These are phyloP conservation scores for Eubasilissa regina DNA, from an alignment of 1,140 invertebrate species.

Conservation along the genomic window DNA sequence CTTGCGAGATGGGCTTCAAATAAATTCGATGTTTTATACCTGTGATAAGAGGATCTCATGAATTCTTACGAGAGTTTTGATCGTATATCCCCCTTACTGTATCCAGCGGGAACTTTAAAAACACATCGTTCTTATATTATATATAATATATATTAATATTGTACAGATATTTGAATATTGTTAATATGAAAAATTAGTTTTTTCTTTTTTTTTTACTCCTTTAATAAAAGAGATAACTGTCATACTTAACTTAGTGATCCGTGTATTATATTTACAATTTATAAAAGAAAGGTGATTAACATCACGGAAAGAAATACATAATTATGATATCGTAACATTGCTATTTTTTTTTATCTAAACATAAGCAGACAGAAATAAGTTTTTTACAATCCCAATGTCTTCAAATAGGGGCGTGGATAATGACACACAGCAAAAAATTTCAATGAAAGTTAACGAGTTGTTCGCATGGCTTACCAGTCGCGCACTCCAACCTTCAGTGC, in stretches of 20 bases:
- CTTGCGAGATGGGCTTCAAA: background rate
- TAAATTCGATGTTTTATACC: conserved; percentile 18
- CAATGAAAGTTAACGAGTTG: conserved; percentile 27
- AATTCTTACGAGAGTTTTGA: conserved; percentile 23
- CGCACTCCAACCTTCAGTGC: background rate
- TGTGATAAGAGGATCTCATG: conserved; percentile 23
- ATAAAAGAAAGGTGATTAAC: no score
- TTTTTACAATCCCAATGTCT: background rate
- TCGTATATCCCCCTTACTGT: background rate
- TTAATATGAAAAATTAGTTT: no score
- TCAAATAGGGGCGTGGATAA: conserved; percentile 31
- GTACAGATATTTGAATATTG: no score
- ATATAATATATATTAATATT: no score
- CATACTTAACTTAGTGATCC: no score
- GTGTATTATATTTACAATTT: no score
- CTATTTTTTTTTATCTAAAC: no score
- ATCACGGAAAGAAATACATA: no score
- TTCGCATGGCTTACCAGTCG: conserved; percentile 3
- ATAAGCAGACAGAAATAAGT: background rate
- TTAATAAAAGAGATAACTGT: no score
- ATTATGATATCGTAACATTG: no score
- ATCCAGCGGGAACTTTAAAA: background rate
- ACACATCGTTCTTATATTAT: no score
- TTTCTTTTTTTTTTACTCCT: no score
- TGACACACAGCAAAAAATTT: background rate